Evolutionary conservation across 2,797 vertebrate species (phyloP), one percentile per base, ranked within the genome.

Genomic region (Sebastes steindachneri): DNA sequence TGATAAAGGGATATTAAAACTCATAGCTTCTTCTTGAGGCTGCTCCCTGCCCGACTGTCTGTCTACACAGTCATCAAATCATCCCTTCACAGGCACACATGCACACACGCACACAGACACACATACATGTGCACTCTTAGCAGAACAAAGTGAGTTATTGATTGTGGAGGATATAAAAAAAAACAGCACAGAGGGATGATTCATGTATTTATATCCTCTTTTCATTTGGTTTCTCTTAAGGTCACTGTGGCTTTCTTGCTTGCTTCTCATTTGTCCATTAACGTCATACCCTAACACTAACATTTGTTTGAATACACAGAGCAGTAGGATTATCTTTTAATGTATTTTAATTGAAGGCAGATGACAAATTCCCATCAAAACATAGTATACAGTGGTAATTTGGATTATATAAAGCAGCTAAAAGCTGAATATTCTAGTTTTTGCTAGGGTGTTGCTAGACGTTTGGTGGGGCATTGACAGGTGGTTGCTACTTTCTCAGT

Each of bases 1-100:
- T 70, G 84, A 90, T 92, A 90, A 92, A 89, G 79, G 86, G 86
- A 92, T 93, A 94, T 94, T 94, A 95, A 93, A 95, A 91, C 70
- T 84, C 84, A 29, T 35, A 69, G 86, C 85, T 85, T 55, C 66
- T 71, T 73, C 79, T 84, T 57, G 67, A 41, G 76, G 60, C 37
- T 23, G 53, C 72, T 87, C 57, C 75, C 79, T 78, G 28, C 68
- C 81, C 31, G 37, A 62, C 79, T 67, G 68, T 80, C 72, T 86
- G 84, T 88, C 85, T 70, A 72, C 81, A 58, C 60, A 55, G 37
- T 68, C 77, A 70, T 71, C 74, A 84, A 68, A 83, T 77, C 83
- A 75, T 68, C 68, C 37, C 51, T 60, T 71, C 75, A 64, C 55
- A 51, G 48, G 28, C 37, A 75, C 69, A 79, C 21, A 7, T 48